Evolutionary conservation across 2,888 invertebrate species (phyloP), one percentile per base, ranked within the genome.

Genomic region (Nomada fabriciana): DNA sequence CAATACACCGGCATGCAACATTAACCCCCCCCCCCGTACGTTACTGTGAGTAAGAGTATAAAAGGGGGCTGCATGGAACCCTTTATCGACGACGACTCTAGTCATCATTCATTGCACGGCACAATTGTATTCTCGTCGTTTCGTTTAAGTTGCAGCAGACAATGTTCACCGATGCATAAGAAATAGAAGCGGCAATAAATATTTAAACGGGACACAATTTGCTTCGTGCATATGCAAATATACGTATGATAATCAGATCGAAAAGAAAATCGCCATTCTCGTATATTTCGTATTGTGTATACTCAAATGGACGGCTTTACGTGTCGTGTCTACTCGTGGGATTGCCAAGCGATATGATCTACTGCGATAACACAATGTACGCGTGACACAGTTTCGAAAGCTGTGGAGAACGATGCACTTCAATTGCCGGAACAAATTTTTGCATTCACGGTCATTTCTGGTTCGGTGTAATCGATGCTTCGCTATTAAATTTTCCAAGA

Each of bases 1-100:
- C 89, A 91, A 89, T 88, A 91, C 89, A 90, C 90, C 90, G 92
- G 91, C 92, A 91, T 92, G 91, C 90, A 82, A 91, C 91, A 90
- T 89, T 36, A 88, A 29, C 55, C 81, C 89, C 90, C 85, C 87
- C 88, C 90, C 85, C 87, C 88, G 71, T 87, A 88, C 87, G 86
- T 86, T 81, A 85, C 89, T 91, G 91, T 92, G 91, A 91, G 92
- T 91, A 91, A 91, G 79, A 82, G 78, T 88, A 85, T 76, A 80
- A 82, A 80, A 83, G 85, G 87, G 86, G 78, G 81, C 63, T 81
- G 88, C 88, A 88, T 79, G 86, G 80, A 55, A 65, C 82, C 78
- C 86, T 88, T 80, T 72, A 13, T 42, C 57, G n/a, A 23, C 52
- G 25, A 59, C 59, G 42, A 73, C 55, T 42, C 50, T 25, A 15